Percentiles rank a stretch among this genome's conserved stretches.
Evolutionary conservation across 2,113 vertebrate genomes (phyloP).

Genomic region (Cyanocitta stelleri): DNA sequence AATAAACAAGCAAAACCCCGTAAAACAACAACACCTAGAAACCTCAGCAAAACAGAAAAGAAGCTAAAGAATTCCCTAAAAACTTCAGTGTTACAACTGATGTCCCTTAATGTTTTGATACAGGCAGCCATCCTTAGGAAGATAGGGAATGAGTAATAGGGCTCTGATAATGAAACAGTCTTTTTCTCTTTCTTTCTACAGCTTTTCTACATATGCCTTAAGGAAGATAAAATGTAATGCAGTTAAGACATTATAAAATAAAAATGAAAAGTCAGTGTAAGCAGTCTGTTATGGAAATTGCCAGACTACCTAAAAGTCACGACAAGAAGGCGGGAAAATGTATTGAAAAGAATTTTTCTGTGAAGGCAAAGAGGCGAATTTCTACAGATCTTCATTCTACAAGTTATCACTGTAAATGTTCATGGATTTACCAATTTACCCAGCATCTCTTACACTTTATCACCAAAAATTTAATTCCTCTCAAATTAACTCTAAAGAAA

Average conservation of each 20-base stretch:
- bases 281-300: background rate
- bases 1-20: background rate
- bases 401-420: background rate
- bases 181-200: background rate
- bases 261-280: background rate
- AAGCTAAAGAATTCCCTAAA: background rate
- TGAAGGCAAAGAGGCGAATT: background rate
- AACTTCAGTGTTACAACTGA: background rate
- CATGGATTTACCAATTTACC: background rate
- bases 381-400: background rate
- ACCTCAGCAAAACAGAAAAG: background rate
- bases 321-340: accelerated
- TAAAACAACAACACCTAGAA: background rate
- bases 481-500: background rate
- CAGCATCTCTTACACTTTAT: background rate
- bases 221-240: background rate
- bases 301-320: background rate
- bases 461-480: background rate
- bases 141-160: background rate
- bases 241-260: background rate
- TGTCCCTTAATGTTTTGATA: background rate
- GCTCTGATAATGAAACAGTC: background rate
- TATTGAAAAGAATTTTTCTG: background rate
- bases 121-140: background rate
- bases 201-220: background rate